Conservation (phyloP, 2,797 vertebrate species). For the Urosaurus nigricauda region DNA sequence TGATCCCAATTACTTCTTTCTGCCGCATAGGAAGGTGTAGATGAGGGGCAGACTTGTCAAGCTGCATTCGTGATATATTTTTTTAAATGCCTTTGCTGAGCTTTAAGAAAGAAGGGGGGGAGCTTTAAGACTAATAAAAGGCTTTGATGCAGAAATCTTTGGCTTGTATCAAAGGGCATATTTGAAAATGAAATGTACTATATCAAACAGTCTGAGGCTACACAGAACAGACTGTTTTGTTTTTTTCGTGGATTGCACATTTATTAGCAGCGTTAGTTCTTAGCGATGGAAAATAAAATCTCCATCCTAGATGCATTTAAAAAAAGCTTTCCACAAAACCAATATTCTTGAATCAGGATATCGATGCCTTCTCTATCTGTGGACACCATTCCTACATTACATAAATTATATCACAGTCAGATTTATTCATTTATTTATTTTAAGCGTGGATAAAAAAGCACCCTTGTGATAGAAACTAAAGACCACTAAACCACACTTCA, state of each 20-base stretch:
- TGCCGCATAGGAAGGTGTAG: background rate
- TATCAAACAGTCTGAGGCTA: background rate
- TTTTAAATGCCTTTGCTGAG: background rate
- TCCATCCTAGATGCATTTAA: background rate
- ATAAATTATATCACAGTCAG: background rate
- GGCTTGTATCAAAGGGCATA: slow-evolving; percentile 1
- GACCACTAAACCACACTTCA: too few species aligned
- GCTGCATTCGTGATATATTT: background rate
- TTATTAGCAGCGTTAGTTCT: background rate
- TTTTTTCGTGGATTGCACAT: background rate
- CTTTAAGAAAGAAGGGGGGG: background rate
- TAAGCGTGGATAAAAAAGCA: background rate
- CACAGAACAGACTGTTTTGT: background rate
- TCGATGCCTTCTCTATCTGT: background rate
- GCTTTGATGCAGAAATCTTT: slow-evolving; percentile 16
- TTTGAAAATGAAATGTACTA: slow-evolving; percentile 9
- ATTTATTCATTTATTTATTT: background rate
- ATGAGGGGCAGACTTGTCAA: background rate
- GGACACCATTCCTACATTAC: background rate
- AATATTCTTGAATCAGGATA: slow-evolving; percentile 6
- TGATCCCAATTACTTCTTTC: background rate
- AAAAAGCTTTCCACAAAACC: slow-evolving; percentile 19
- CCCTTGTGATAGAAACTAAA: too few species aligned
- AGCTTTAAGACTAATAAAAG: background rate
- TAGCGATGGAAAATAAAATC: slow-evolving; percentile 21